Conservation (phyloP, 1,140 invertebrate species). For the Lasioglossum baleicum region DNA sequence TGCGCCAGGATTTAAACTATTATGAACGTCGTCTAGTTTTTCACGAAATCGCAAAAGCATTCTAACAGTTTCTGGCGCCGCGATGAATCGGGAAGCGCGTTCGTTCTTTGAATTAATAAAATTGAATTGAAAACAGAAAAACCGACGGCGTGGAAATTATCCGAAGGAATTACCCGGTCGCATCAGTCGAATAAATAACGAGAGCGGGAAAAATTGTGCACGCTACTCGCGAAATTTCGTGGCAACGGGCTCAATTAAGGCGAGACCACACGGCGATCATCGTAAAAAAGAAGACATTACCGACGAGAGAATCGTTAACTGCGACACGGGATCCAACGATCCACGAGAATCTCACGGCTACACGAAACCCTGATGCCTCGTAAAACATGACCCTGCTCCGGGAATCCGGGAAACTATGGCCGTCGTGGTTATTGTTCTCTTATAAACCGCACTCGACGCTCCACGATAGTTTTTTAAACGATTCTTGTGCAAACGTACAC, state of each 20-base stretch:
- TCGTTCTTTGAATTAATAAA: too few relatives aligned
- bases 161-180: background rate
- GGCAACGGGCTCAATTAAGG: background rate
- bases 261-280: background rate
- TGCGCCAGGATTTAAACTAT: too few relatives aligned
- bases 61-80: too few relatives aligned
- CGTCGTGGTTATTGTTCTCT: background rate
- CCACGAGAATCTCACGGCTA: background rate
- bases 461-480: too few relatives aligned
- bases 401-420: background rate
- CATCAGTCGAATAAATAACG: constrained; percentile 2
- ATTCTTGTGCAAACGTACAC: too few relatives aligned
- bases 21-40: too few relatives aligned
- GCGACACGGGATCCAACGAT: background rate
- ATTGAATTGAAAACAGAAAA: background rate
- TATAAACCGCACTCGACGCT: background rate
- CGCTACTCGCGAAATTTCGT: background rate
- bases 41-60: too few relatives aligned
- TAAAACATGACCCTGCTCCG: background rate
- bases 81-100: too few relatives aligned
- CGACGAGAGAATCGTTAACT: background rate
- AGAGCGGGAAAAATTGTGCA: too few relatives aligned
- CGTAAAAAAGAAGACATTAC: background rate
- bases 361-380: background rate
- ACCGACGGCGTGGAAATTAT: constrained; percentile 13